These are phyloP conservation scores for Stenotaenia linearis DNA, from an alignment of 2,888 invertebrate species.

Conservation along the genomic window DNA sequence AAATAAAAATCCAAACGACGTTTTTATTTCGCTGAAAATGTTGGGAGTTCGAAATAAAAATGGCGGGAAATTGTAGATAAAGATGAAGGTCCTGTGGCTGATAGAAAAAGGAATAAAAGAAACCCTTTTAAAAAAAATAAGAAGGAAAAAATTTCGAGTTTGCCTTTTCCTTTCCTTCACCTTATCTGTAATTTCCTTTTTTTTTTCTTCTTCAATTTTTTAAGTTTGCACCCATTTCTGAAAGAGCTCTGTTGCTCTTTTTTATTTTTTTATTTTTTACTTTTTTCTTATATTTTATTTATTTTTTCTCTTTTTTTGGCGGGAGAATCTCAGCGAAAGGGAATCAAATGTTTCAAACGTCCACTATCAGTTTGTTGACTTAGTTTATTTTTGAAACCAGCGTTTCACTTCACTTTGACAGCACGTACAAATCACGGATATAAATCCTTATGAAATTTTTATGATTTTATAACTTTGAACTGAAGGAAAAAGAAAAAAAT, in stretches of 20 bases:
- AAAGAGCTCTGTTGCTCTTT: background rate
- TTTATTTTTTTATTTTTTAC: background rate
- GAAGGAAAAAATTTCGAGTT: background rate
- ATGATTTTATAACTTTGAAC: background rate
- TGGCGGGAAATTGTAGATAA: slow-evolving; percentile 26
- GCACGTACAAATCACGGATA: background rate
- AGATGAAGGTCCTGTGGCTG: slow-evolving; percentile 10
- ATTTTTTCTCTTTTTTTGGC: background rate
- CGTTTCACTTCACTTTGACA: background rate
- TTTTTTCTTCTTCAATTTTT: background rate
- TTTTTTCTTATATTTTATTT: background rate
- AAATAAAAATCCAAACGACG: no score
- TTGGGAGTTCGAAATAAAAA: no score
- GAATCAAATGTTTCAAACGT: slow-evolving; percentile 5
- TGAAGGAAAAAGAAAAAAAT: background rate
- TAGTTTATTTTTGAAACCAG: background rate
- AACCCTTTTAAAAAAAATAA: background rate
- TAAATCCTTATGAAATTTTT: background rate
- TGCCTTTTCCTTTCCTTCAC: slow-evolving; percentile 3
- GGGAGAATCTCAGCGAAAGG: background rate
- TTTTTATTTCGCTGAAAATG: no score
- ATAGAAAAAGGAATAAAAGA: background rate
- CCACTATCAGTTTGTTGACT: slow-evolving; percentile 26
- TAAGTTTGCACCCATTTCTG: background rate
- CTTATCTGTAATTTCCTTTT: slow-evolving; percentile 21